These are phyloP conservation scores for Scaptodrosophila lebanonensis DNA, from an alignment of 1,140 invertebrate genomes.

Conservation along the genomic window DNA sequence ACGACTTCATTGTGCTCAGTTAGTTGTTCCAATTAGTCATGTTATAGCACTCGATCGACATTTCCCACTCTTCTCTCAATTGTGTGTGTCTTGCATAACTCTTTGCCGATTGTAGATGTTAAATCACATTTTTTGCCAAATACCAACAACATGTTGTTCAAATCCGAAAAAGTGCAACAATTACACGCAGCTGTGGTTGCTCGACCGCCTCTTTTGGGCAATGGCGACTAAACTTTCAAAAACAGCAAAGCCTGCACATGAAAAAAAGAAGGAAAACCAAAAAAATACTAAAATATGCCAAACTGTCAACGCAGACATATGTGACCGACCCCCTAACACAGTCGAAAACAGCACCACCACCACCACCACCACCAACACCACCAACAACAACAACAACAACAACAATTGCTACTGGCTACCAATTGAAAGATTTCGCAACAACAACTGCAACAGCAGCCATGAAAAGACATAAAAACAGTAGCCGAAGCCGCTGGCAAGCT, in stretches of 20 bases:
- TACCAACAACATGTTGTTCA: no score
- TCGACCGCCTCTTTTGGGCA: slow-evolving; percentile 16
- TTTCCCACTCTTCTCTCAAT: no score
- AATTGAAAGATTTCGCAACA: no score
- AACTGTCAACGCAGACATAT: slow-evolving; percentile 42
- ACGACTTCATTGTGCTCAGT: no score
- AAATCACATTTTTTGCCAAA: neutral
- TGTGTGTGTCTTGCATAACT: neutral
- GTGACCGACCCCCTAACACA: slow-evolving; percentile 1
- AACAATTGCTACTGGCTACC: slow-evolving; percentile 10
- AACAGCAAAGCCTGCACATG: slow-evolving; percentile 12
- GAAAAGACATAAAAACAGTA: slow-evolving; percentile 20
- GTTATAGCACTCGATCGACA: no score
- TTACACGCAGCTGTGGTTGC: slow-evolving; percentile 23
- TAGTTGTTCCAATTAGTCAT: no score
- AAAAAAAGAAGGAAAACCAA: slow-evolving; percentile 13
- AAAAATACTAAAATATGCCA: slow-evolving; percentile 30
- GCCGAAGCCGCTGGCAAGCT: slow-evolving; percentile 2
- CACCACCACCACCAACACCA: neutral
- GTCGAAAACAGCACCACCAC: no score
- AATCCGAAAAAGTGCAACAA: slow-evolving; percentile 8
- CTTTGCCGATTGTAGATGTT: slow-evolving; percentile 1
- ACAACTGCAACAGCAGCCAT: slow-evolving; percentile 16
- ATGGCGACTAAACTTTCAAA: slow-evolving; percentile 41
- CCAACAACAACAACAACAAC: neutral